Conservation (phyloP, 53 echinoderm and acorn worm genomes). For the Echinometra lucunter region DNA sequence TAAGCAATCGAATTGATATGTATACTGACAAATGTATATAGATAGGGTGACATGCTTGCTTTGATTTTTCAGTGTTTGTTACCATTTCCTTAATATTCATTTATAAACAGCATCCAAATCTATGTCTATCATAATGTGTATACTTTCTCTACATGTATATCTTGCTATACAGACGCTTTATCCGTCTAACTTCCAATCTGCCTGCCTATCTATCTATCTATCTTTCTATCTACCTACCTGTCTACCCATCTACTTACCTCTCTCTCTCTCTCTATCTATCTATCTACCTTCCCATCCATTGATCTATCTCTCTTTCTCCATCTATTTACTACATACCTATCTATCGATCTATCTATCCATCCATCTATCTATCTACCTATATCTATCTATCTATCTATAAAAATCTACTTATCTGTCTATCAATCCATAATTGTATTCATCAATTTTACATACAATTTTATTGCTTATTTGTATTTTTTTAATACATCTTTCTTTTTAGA, state of each 20-base stretch:
- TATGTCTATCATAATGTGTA: too few species aligned
- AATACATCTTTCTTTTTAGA: too few species aligned
- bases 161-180: background rate
- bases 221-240: background rate
- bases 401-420: background rate
- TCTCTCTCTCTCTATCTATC: background rate
- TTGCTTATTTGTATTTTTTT: too few species aligned
- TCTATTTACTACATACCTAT: too few species aligned
- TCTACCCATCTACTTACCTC: background rate
- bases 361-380: background rate
- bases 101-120: background rate
- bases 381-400: background rate
- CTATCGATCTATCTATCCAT: background rate
- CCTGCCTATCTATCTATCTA: background rate
- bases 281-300: background rate
- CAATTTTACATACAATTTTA: too few species aligned
- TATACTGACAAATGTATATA: too few species aligned
- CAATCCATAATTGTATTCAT: background rate
- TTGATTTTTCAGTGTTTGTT: conserved; percentile 12
- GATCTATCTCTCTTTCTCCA: too few species aligned
- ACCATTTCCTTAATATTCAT: background rate
- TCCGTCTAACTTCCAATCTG: background rate
- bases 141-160: too few species aligned
- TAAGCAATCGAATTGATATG: background rate
- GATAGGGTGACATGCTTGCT: background rate